phyloP scores from a whole-genome alignment of 2,888 invertebrate genomes.

The Cryptocephalus moraei region DNA sequence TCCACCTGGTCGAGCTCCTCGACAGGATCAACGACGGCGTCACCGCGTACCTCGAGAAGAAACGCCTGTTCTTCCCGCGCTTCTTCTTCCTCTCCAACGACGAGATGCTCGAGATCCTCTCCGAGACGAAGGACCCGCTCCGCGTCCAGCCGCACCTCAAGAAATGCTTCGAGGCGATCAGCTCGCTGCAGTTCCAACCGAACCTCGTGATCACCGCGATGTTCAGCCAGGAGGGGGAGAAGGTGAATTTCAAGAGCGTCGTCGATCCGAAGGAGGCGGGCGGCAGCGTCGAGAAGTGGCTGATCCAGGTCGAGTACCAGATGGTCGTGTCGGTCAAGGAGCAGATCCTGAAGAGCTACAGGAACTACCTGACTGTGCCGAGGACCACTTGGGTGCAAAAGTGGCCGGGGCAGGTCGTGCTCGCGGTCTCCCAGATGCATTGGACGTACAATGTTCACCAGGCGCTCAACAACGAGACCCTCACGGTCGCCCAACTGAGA shows the following conservation, averaged over 20 bases:
- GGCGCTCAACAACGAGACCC: conserved; percentile 48
- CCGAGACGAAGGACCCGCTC: conserved; percentile 78
- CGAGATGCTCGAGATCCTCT: conserved; percentile 82
- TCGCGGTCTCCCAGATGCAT: conserved; percentile 70
- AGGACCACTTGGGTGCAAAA: conserved; percentile 54
- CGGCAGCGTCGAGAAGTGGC: conserved; percentile 82
- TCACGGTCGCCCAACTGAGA: conserved; percentile 42
- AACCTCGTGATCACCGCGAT: conserved; percentile 65
- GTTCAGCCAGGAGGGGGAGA: conserved; percentile 70
- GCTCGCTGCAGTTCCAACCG: conserved; percentile 59
- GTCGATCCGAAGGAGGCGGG: conserved; percentile 46
- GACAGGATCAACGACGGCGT: conserved; percentile 79
- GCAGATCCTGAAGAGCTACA: conserved; percentile 55
- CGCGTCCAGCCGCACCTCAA: conserved; percentile 78
- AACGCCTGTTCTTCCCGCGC: conserved; percentile 70
- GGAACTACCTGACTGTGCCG: conserved; percentile 47
- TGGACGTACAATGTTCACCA: conserved; percentile 75
- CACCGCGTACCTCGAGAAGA: conserved; percentile 73
- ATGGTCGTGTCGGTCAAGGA: conserved; percentile 65
- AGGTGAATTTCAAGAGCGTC: conserved; percentile 40
- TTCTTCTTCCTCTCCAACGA: conserved; percentile 89
- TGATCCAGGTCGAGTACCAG: conserved; percentile 70
- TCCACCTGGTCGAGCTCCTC: conserved; percentile 55
- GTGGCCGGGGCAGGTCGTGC: conserved; percentile 54
- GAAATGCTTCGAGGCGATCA: conserved; percentile 83